Conservation (phyloP, 2,888 invertebrate species). For the Merodon equestris region DNA sequence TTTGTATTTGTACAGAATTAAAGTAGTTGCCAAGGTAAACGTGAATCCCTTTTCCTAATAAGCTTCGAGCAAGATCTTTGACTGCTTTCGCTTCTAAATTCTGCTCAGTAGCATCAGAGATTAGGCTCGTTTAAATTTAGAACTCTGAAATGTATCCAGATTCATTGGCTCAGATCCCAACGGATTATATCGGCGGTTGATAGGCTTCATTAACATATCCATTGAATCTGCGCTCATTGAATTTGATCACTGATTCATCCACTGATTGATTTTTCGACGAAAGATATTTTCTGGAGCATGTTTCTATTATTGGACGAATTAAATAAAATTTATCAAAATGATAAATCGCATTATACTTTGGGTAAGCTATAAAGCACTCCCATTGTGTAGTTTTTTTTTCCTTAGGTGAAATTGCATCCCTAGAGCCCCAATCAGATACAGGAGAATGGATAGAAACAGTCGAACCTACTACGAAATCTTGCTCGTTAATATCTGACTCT, state of each 20-base stretch:
- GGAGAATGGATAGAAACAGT: no score
- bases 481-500: not conserved
- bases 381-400: not conserved
- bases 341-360: no score
- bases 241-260: slow-evolving; percentile 71
- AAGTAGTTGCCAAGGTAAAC: slow-evolving; percentile 34
- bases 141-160: slow-evolving; percentile 70
- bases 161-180: slow-evolving; percentile 70
- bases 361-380: no score
- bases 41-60: slow-evolving; percentile 14
- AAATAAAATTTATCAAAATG: no score
- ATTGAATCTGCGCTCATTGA: slow-evolving; percentile 69
- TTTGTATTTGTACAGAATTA: slow-evolving; percentile 21
- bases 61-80: slow-evolving; percentile 15
- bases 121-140: slow-evolving; percentile 74
- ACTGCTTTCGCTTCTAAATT: slow-evolving; percentile 45
- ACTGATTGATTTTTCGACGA: no score
- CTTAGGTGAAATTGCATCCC: no score
- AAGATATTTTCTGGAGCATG: no score
- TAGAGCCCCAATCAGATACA: no score
- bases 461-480: not conserved
- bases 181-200: slow-evolving; percentile 71
- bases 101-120: slow-evolving; percentile 73
- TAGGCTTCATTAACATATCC: slow-evolving; percentile 54
- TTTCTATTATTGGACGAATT: no score